Conservation (phyloP, 37 sponge, comb jelly and placozoan species). For the Dysidea cf. avara region DNA sequence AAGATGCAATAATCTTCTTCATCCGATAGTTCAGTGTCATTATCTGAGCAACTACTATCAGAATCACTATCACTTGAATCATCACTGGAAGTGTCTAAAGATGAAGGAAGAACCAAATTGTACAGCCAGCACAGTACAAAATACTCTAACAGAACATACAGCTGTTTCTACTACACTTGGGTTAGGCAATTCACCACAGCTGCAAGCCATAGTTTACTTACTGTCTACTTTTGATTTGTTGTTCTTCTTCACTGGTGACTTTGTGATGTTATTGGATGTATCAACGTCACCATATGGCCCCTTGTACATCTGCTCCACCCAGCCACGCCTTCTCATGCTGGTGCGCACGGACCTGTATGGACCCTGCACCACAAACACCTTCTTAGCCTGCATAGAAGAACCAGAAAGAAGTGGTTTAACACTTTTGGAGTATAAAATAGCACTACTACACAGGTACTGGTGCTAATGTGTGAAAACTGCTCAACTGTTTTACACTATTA, state of each 20-base stretch:
- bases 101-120: no score
- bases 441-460: not conserved
- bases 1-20: conserved; percentile 78
- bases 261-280: no score
- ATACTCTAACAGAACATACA: no score
- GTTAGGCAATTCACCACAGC: no score
- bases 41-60: not conserved
- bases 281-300: conserved; percentile 7
- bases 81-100: not conserved
- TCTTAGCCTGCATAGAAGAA: conserved; percentile 47
- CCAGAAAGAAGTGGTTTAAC: not conserved
- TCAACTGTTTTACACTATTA: not conserved
- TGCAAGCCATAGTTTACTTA: no score
- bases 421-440: no score
- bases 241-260: conserved; percentile 2
- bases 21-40: conserved; percentile 52
- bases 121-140: no score
- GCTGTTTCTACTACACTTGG: no score
- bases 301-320: conserved; percentile 85
- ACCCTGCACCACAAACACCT: conserved; percentile 74
- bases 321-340: conserved; percentile 75
- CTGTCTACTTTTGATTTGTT: not conserved
- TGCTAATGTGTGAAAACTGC: not conserved
- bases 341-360: conserved; percentile 72
- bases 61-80: not conserved